Evolutionary conservation across 2,888 invertebrate genomes (phyloP).

Genomic region (Eupelmus urozonus): DNA sequence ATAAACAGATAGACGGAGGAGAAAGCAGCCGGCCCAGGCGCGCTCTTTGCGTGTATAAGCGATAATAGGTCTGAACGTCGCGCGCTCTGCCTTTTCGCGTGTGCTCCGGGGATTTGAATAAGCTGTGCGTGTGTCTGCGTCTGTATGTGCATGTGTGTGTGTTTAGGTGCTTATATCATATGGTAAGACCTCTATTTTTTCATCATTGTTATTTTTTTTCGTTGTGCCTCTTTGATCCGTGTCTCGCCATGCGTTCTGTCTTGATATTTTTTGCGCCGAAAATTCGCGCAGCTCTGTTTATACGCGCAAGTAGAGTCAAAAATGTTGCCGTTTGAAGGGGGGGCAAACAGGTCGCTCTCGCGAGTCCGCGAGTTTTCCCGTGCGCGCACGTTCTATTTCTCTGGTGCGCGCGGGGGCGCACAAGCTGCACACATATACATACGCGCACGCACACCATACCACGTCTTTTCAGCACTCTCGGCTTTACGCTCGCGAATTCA

Average conservation of each 20-base stretch:
- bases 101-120: no score
- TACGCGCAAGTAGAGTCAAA: constrained; percentile 20
- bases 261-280: not conserved
- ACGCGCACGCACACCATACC: not conserved
- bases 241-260: no score
- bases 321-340: constrained; percentile 30
- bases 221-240: not conserved
- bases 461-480: constrained; percentile 42
- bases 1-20: no score
- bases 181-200: no score
- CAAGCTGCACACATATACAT: not conserved
- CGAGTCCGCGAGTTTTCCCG: constrained; percentile 7
- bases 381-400: constrained; percentile 1
- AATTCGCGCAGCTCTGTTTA: not conserved
- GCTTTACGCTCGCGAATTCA: constrained; percentile 53
- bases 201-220: not conserved
- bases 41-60: no score
- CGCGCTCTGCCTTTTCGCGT: no score
- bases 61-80: no score
- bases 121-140: no score
- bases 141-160: no score
- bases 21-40: no score
- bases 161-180: no score
- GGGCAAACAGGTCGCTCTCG: constrained; percentile 26
- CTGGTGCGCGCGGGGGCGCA: not conserved